phyloP scores from a whole-genome alignment of 1,140 invertebrate species.

The Microplitis mediator region DNA sequence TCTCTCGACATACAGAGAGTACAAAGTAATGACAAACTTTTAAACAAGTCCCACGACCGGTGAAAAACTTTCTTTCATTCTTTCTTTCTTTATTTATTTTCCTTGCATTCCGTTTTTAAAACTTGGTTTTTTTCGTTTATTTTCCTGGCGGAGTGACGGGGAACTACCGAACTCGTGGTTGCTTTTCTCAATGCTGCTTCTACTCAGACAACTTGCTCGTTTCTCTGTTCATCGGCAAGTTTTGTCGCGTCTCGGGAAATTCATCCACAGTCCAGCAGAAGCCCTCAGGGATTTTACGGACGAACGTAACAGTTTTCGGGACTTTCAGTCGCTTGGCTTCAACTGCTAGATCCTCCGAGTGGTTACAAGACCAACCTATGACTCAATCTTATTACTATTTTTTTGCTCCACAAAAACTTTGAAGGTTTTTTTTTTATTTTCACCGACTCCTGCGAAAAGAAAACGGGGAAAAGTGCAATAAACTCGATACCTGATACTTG shows the following conservation, averaged over 20 bases:
- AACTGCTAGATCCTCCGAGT: background rate
- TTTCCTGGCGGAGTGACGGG: background rate
- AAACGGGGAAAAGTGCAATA: too few relatives aligned
- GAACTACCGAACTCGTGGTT: background rate
- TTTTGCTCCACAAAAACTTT: background rate
- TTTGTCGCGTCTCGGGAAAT: slow-evolving; percentile 26
- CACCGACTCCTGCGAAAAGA: too few relatives aligned
- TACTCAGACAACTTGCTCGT: slow-evolving; percentile 10
- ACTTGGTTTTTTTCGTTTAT: background rate
- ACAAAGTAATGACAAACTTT: slow-evolving; percentile 55
- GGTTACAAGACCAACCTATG: background rate
- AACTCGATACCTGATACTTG: too few relatives aligned
- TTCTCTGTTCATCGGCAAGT: slow-evolving; percentile 24
- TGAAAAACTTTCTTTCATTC: slow-evolving; percentile 22
- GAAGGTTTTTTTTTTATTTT: background rate
- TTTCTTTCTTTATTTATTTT: background rate
- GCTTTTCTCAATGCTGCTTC: slow-evolving; percentile 27
- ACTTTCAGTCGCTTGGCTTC: background rate
- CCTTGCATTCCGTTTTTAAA: background rate
- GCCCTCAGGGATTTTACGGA: slow-evolving; percentile 5
- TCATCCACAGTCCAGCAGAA: slow-evolving; percentile 4
- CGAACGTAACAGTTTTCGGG: background rate
- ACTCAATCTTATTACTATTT: background rate
- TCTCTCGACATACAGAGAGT: slow-evolving; percentile 35
- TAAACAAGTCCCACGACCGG: slow-evolving; percentile 42